Base-by-base conservation (phyloP, 2,797 vertebrate species). In the Poecile montanus region DNA sequence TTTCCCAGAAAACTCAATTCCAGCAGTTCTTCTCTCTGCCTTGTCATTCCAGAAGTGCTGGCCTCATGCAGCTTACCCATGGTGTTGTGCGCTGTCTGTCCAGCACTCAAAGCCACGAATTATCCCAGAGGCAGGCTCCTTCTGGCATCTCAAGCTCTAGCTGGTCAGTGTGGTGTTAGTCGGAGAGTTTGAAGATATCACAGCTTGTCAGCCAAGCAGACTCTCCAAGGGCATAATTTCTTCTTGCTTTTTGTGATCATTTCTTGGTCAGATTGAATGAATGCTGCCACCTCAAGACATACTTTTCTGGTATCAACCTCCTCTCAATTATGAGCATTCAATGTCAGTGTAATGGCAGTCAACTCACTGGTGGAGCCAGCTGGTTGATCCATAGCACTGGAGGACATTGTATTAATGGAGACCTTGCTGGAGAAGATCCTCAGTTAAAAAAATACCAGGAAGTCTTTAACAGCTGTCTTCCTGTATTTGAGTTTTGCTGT, bases 51-150 rank as follows among this genome's bases (percentile, higher is more conserved):
- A 53, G 32, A 73, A 79, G 45, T 16, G 16, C 16, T 66, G 51
- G 44, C 47, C 66, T 75, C 29, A 15, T 3, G 4, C 45, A 82
- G 40, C 21, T 70, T 53, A 29, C 29, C 42, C 30, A 1, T 20
- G 29, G n/a, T 79, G 42, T 4, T 51, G 5, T 34, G 40, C 56
- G 36, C 56, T 94, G 32, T 22, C 38, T 54, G 15, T 34, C 20
- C 5, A 3, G 36, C 1, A 3, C 26, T 76, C 40, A 22, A 63
- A 89, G 56, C 9, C 34, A 20, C 0, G 0, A 10, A 53, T 21
- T 11, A 27, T 54, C 38, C 72, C 60, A 47, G 34, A 75, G 34
- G 14, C 2, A 7, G n/a, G 36, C 5, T 74, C 34, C 23, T 22
- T 86, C 27, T 27, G 42, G 15, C 27, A 62, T 56, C 56, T 66